These are phyloP conservation scores for Drosophila cognata DNA, from an alignment of 2,888 invertebrate species.

Conservation along the genomic window DNA sequence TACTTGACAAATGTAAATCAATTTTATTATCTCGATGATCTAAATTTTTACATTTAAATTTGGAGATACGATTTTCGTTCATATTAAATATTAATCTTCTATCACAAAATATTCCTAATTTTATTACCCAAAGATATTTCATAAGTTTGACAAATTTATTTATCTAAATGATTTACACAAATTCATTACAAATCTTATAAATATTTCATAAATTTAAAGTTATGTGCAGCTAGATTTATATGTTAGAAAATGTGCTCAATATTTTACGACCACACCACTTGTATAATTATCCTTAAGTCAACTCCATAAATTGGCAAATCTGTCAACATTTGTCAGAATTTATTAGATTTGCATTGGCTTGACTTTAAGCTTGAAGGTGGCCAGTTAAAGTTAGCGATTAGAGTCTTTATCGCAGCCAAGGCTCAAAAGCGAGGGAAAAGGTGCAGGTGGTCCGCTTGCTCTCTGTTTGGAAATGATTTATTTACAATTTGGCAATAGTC, in stretches of 20 bases:
- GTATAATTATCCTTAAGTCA: constrained; percentile 5
- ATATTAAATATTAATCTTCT: neutral
- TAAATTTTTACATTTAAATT: neutral
- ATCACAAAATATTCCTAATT: neutral
- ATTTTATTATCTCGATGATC: neutral
- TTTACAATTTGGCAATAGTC: constrained; percentile 27
- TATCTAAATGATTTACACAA: neutral
- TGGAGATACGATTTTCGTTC: neutral
- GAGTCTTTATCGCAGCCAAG: neutral
- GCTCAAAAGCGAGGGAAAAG: neutral
- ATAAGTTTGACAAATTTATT: neutral
- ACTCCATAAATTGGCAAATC: constrained; percentile 3
- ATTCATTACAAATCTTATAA: neutral
- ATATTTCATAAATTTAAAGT: neutral
- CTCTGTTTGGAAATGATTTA: neutral
- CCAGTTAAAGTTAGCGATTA: neutral
- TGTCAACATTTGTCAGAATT: constrained; percentile 11
- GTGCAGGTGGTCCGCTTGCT: constrained; percentile 31
- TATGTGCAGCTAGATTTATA: neutral
- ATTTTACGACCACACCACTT: neutral
- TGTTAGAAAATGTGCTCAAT: neutral
- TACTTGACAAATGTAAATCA: neutral
- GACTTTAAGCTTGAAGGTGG: constrained; percentile 20
- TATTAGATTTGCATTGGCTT: constrained; percentile 15
- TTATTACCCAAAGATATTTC: neutral